Evolutionary conservation across 2,888 invertebrate species (phyloP), one percentile per base, ranked within the genome.

Genomic region (Didymodactylos carnosus): DNA sequence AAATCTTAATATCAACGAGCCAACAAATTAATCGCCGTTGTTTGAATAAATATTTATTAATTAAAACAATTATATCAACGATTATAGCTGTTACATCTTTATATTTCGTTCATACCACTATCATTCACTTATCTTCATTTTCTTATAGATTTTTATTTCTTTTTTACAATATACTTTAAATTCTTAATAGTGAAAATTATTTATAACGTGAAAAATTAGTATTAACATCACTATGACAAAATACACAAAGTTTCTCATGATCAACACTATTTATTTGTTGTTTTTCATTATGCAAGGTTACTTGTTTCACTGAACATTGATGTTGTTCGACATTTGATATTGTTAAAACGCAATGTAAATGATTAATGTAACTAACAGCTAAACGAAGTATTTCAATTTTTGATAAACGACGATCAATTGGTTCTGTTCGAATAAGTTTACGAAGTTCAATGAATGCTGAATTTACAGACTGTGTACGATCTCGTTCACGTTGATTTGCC

Each of bases 331-430:
- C 80, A n/a, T 79, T 75, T 16, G 70, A 49, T 10, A 81, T 82
- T 79, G 82, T 79, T 25, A 84, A 78, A 27, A 84, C 80, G 27
- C 83, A 83, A 77, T 82, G 82, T 75, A 94, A 86, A 83, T 94
- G 94, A n/a, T 89, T 89, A 78, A 94, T 94, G 83, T 94, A 94
- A 83, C 92, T 92, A 77, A 90, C 90, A 5, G 94, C 94, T 76
- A 94, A 86, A 51, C 93, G 87, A 71, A 94, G 85, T 71, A 92
- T 93, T 85, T 94, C 94, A 76, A 94, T 94, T 87, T 94, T 94
- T 78, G 93, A 94, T 76, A 94, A 86, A 83, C 94, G 94, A 78
- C 93, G 86, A 83, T 94, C 91, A 0, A 89, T 88, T 0, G 94
- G 94, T 81, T 94, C 93, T 19, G 94, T 94, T 7, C 94, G 94